Conservation (phyloP, 2,113 vertebrate species). For the Sapajus apella region DNA sequence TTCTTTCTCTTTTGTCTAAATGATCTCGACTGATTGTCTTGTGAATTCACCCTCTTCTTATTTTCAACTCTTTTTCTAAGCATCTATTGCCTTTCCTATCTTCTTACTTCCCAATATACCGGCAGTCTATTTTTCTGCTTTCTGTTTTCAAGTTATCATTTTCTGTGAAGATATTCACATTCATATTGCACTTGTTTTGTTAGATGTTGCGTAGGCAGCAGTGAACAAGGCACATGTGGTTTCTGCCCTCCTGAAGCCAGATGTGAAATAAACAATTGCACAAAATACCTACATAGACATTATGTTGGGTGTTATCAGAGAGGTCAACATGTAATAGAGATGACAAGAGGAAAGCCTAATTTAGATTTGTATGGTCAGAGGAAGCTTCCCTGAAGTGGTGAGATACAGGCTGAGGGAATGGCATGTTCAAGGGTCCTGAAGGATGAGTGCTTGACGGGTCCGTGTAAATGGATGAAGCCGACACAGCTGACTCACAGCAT, state of each 20-base stretch:
- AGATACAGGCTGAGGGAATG: not conserved
- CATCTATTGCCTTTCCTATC: not conserved
- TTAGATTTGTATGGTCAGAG: not conserved
- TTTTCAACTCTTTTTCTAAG: not conserved
- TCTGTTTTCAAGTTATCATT: not conserved
- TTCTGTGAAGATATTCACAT: not conserved
- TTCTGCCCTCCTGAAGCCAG: not conserved
- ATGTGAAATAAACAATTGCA: not conserved
- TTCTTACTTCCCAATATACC: not conserved
- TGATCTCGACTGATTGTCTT: not conserved
- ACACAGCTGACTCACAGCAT: too few species aligned
- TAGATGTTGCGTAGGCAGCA: not conserved
- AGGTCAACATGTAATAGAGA: not conserved
- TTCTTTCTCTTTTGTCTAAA: not conserved
- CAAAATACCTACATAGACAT: not conserved
- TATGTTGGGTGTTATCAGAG: not conserved
- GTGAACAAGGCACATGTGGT: not conserved
- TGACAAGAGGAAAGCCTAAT: not conserved
- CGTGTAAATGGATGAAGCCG: not conserved
- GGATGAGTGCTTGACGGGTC: not conserved
- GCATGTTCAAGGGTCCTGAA: not conserved
- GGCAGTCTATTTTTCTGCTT: not conserved
- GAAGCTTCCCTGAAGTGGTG: not conserved
- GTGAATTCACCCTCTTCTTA: not conserved
- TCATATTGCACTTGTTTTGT: not conserved